Evolutionary conservation across 2,797 vertebrate species (phyloP), one percentile per base, ranked within the genome.

Genomic region (Knipowitschia caucasica): DNA sequence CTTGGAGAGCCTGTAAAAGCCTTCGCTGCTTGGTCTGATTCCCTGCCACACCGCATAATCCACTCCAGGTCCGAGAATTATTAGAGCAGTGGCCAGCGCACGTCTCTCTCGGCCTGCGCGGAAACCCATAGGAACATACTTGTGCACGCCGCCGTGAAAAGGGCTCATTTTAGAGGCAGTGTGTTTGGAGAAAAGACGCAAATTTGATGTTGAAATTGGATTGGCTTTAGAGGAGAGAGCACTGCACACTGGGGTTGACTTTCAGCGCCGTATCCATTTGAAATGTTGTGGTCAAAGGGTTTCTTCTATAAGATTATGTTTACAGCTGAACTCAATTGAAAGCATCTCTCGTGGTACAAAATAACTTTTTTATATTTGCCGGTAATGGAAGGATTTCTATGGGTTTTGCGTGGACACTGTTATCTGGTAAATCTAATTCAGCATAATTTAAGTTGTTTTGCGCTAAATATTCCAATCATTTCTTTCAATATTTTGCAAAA

Each of bases 1-100:
- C 77, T 82, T 76, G 25, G 63, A 78, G 71, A 72, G 78, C 75
- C 80, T 71, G 78, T 86, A 85, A 84, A 87, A 69, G 27, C 59
- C 56, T 84, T 80, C 79, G 82, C 71, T 72, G 68, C 53, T 2
- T 61, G 50, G 52, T 71, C 69, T 78, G 77, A 83, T 78, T 76
- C 56, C 53, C 53, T 67, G 74, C 74, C 73, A 74, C 62, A 61
- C 45, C 67, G 66, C 73, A 73, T 74, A 75, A 78, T 73, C 65
- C 61, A 73, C 63, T 71, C 47, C 78, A 66, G 70, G 51, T 52
- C 66, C 56, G 11, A 49, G 67, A 81, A 73, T 83, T 75, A 80
- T 80, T 60, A 51, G n/a, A 73, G 62, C 64, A 64, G 61, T 59
- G 67, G 64, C 46, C 67, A 60, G 49, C 31, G 47, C 56, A 65